Conservation (phyloP, 2,888 invertebrate genomes). For the Lepidochrysops patricia region DNA sequence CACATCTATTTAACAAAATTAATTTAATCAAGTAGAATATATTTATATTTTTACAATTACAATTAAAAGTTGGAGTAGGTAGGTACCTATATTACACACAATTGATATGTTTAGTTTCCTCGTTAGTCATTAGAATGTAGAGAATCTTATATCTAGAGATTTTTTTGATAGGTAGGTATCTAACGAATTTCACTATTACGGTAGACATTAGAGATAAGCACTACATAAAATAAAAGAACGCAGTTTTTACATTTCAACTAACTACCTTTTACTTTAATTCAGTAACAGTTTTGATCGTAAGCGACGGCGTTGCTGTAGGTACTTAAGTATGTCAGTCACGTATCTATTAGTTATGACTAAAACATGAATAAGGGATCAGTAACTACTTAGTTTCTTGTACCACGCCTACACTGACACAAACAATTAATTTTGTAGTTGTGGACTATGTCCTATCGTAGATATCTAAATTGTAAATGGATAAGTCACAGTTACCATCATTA, state of each 20-base stretch:
- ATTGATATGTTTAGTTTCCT: constrained; percentile 7
- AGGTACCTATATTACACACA: not conserved
- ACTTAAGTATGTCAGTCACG: no score
- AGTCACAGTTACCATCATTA: no score
- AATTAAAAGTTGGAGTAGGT: not conserved
- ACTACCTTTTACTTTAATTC: not conserved
- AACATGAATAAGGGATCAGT: no score
- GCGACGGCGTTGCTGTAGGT: not conserved
- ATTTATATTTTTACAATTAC: constrained; percentile 12
- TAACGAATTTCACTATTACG: not conserved
- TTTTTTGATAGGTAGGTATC: not conserved
- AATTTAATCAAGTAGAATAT: not conserved
- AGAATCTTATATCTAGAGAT: not conserved
- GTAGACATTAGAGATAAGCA: no score
- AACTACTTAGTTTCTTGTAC: no score
- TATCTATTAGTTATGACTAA: no score
- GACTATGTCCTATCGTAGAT: no score
- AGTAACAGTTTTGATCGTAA: not conserved
- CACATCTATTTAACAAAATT: not conserved
- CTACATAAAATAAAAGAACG: not conserved
- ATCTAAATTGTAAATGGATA: no score
- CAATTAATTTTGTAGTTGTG: no score
- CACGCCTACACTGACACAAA: no score
- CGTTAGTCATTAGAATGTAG: not conserved
- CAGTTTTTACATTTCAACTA: not conserved